Conservation (phyloP, 2,888 invertebrate genomes). For the Apotomis capreana region DNA sequence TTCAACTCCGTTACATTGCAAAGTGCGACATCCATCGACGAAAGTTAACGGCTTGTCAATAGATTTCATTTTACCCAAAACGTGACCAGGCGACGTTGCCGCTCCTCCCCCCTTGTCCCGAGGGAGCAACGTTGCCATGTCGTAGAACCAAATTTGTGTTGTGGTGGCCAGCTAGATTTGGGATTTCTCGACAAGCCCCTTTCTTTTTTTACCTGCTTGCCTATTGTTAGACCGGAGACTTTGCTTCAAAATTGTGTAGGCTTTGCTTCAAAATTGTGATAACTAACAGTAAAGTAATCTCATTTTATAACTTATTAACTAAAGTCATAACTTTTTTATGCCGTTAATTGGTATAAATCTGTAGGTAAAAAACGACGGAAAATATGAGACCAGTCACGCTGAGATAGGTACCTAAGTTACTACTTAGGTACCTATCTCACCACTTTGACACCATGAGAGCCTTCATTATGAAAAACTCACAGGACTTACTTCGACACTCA, state of each 20-base stretch:
- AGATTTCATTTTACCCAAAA: slow-evolving; percentile 33
- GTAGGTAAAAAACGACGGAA: no score
- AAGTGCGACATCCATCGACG: background rate
- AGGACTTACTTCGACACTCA: no score
- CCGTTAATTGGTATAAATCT: no score
- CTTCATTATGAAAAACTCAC: no score
- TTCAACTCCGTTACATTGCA: background rate
- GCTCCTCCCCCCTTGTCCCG: slow-evolving; percentile 53
- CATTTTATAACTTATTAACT: no score
- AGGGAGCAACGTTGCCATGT: slow-evolving; percentile 71
- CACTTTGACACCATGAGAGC: no score
- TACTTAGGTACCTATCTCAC: no score
- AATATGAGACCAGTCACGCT: no score
- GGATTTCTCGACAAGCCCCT: slow-evolving; percentile 50
- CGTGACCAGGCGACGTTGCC: slow-evolving; percentile 60
- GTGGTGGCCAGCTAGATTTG: slow-evolving; percentile 57
- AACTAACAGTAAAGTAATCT: background rate
- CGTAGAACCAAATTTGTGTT: slow-evolving; percentile 51
- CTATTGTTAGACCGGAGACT: slow-evolving; percentile 52
- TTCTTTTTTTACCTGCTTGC: slow-evolving; percentile 66
- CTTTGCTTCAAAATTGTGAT: background rate
- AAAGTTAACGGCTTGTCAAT: slow-evolving; percentile 12
- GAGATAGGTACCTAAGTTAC: no score
- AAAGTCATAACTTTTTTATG: no score
- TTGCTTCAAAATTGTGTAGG: slow-evolving; percentile 9